These are phyloP conservation scores for Acleris emargana DNA, from an alignment of 2,888 invertebrate genomes.

Conservation along the genomic window DNA sequence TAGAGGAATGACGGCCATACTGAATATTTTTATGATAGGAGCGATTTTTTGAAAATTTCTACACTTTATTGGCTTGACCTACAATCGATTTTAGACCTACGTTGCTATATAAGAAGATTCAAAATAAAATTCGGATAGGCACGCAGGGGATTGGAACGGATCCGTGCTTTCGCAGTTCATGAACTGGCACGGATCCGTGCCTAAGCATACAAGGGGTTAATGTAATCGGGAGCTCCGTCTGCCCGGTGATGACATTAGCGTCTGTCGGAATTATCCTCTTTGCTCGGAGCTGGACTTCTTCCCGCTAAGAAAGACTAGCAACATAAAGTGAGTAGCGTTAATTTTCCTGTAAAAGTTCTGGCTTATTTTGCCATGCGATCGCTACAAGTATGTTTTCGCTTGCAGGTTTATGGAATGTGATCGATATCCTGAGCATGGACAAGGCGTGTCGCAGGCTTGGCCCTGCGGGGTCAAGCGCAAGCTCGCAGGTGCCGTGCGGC, in stretches of 20 bases:
- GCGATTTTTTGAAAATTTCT: too few relatives aligned
- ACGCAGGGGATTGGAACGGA: too few relatives aligned
- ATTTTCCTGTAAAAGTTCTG: background rate
- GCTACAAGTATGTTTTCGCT: conserved; percentile 35
- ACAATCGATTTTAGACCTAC: too few relatives aligned
- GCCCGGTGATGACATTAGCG: conserved; percentile 34
- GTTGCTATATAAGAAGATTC: too few relatives aligned
- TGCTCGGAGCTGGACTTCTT: conserved; percentile 29
- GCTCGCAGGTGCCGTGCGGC: conserved; percentile 51
- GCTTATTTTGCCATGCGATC: background rate
- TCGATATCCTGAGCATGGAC: conserved; percentile 46
- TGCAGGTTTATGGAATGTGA: conserved; percentile 74
- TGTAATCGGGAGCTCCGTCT: conserved; percentile 22
- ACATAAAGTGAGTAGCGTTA: conserved; percentile 21
- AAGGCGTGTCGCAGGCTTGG: conserved; percentile 43
- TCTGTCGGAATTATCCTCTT: conserved; percentile 26
- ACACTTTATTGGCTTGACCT: too few relatives aligned
- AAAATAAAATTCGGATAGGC: too few relatives aligned
- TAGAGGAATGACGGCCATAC: too few relatives aligned
- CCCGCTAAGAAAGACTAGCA: conserved; percentile 16
- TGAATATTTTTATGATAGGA: too few relatives aligned
- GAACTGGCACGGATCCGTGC: too few relatives aligned
- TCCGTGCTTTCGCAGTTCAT: too few relatives aligned
- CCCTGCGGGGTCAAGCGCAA: conserved; percentile 50
- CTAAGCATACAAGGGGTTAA: too few relatives aligned